Base-by-base conservation (phyloP, 2,888 invertebrate genomes). In the Tinea trinotella region DNA sequence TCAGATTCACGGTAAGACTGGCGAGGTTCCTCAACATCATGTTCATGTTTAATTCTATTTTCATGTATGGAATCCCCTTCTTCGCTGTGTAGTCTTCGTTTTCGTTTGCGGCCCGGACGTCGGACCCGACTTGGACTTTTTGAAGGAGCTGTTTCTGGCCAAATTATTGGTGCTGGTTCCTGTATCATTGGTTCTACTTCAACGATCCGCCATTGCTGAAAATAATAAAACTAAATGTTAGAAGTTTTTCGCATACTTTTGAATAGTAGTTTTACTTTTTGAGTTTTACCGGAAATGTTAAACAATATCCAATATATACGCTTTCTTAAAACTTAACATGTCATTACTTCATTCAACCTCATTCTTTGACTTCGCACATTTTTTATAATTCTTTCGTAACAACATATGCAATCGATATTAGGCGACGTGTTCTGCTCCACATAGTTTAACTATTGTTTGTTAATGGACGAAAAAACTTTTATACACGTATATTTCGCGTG, bases 61-160 rank as follows among this genome's bases (percentile, higher is more conserved):
- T 52, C 18, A 24, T 15, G 12, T 24, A 24, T 61, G 46, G 62
- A 61, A 6, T 65, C 58, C 24, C 71, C 73, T 50, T 73, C 74
- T 19, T 67, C 59, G n/a, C n/a, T n/a, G 54, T 84, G 81, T n/a
- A 90, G 90, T 48, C 89, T 82, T 55, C 90, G 82, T 71, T 90
- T 91, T 55, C 90, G 84, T 74, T 91, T 91, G 9, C 90, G 83
- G 1, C 74, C 74, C 7, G 77, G 65, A 59, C 88, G 73, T 34
- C 88, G 74, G 1, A 74, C 74, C 7, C 77, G 65, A 59, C 88
- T 73, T 34, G 88, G 74, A 3, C 87, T 75, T 63, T 81, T 79
- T 3, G 78, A 74, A 19, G 69, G 64, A 12, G 67, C 63, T 2
- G 64, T 68, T 34, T 71, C 70, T n/a, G 73, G 72, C 82, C 83